phyloP scores from a whole-genome alignment of 2,797 vertebrate species.

The Caiman crocodilus region DNA sequence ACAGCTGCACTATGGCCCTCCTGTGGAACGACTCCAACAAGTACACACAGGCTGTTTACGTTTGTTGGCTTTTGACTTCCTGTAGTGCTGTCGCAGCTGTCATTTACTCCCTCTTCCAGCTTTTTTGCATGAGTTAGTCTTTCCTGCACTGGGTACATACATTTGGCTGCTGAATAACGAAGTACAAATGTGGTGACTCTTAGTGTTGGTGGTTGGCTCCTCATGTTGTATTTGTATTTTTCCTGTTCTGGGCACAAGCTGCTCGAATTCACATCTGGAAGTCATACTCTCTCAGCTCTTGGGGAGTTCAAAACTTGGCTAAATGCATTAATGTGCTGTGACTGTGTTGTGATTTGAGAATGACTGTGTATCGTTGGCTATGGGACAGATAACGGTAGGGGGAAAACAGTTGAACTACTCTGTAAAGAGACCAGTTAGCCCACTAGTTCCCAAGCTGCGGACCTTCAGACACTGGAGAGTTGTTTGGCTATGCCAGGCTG shows the following conservation, averaged over 20 bases:
- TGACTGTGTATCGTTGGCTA: accelerated
- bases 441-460: accelerated
- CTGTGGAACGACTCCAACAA: background rate
- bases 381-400: background rate
- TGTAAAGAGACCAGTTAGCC: background rate
- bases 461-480: background rate
- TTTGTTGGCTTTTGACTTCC: background rate
- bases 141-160: background rate
- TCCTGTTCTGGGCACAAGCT: background rate
- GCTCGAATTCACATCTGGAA: background rate
- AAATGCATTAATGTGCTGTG: background rate
- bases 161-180: background rate
- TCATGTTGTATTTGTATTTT: background rate
- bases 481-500: background rate
- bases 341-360: background rate
- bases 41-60: background rate
- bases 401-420: background rate
- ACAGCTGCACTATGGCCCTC: background rate
- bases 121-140: background rate
- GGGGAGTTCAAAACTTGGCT: background rate
- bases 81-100: background rate
- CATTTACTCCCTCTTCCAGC: background rate
- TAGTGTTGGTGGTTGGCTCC: background rate
- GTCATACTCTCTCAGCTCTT: background rate
- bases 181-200: background rate